Conservation (phyloP, 35 echinoderm and acorn worm species). For the Eucidaris tribuloides region DNA sequence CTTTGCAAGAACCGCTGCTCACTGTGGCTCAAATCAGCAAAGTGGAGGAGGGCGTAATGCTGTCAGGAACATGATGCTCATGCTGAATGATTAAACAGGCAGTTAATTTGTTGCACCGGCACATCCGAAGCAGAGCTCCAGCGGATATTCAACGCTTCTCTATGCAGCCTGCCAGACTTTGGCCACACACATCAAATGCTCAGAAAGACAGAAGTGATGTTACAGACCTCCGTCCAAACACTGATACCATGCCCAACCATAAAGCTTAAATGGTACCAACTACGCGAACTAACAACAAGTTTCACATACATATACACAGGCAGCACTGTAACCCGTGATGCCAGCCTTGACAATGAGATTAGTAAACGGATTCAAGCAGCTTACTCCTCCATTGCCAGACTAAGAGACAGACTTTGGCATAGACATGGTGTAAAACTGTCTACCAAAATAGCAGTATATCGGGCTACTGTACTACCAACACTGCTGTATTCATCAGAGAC, state of each 20-base stretch:
- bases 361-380: not conserved
- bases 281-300: not conserved
- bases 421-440: conserved; percentile 2
- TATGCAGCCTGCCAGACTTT: not conserved
- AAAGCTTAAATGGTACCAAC: not conserved
- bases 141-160: not conserved
- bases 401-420: not conserved
- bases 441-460: not conserved
- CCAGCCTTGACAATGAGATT: not conserved
- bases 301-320: conserved; percentile 16
- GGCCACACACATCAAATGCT: not conserved
- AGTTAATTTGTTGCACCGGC: no score
- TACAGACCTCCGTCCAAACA: not conserved
- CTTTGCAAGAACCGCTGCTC: not conserved
- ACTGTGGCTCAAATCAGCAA: conserved; percentile 1
- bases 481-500: conserved; percentile 7
- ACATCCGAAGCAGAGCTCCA: no score
- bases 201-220: conserved; percentile 19
- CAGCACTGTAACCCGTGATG: conserved; percentile 3
- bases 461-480: not conserved
- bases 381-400: no score
- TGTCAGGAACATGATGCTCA: no score
- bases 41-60: no score
- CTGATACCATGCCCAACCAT: not conserved
- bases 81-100: no score